Percentiles rank a stretch among this genome's conserved stretches.
phyloP scores from a whole-genome alignment of 2,888 invertebrate species.

The Opisthograptis luteolata region DNA sequence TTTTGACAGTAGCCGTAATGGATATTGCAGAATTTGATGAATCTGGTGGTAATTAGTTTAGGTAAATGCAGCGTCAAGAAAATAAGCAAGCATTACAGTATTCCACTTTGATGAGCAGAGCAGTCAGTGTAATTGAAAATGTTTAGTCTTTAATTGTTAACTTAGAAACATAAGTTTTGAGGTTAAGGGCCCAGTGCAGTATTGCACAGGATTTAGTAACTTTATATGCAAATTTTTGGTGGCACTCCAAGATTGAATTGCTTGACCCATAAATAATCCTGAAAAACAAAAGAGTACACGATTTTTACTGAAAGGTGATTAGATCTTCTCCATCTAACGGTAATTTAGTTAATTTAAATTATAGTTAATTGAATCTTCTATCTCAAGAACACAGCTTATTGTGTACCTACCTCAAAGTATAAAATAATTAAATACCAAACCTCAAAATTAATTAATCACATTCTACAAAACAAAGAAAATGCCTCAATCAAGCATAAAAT shows the following conservation, averaged over 20 bases:
- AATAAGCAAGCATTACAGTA: slow-evolving; percentile 2
- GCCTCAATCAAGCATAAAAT: slow-evolving; percentile 74
- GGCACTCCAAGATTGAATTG: too few species aligned
- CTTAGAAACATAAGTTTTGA: too few species aligned
- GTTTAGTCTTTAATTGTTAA: too few species aligned
- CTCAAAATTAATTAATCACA: slow-evolving; percentile 67
- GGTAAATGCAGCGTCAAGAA: slow-evolving; percentile 8
- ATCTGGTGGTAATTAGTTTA: slow-evolving; percentile 23
- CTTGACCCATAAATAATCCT: too few species aligned
- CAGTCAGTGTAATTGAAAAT: too few species aligned
- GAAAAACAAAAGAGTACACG: too few species aligned
- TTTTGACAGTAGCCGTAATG: slow-evolving; percentile 79
- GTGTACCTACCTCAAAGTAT: slow-evolving; percentile 22
- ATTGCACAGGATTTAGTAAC: too few species aligned
- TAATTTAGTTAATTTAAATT: not conserved
- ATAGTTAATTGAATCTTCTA: slow-evolving; percentile 8
- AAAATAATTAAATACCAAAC: slow-evolving; percentile 39
- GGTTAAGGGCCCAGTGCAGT: too few species aligned
- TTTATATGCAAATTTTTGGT: too few species aligned
- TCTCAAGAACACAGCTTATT: slow-evolving; percentile 20
- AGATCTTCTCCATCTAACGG: too few species aligned
- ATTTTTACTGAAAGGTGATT: too few species aligned
- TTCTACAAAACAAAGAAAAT: slow-evolving; percentile 75
- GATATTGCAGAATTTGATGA: slow-evolving; percentile 53
- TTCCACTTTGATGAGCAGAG: too few species aligned